A percentile compares a stretch with the other conserved stretches of the same genome.
Evolutionary conservation across 92 coral and sea anemone species (phyloP).

Genomic region (Anthopleura xanthogrammica): DNA sequence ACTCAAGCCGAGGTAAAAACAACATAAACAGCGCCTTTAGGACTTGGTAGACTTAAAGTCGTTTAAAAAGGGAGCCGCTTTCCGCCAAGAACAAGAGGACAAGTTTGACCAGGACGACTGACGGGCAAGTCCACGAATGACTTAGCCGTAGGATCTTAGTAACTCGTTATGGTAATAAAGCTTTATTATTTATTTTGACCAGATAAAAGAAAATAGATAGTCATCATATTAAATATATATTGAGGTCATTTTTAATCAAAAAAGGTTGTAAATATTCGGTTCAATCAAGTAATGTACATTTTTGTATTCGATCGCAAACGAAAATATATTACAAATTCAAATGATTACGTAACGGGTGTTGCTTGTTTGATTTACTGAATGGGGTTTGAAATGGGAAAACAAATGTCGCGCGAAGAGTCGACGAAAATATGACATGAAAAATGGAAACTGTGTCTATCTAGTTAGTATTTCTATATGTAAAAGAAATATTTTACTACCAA

Average conservation of each 20-base stretch:
- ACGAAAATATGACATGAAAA: no score
- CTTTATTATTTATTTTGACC: neutral
- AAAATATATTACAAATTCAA: neutral
- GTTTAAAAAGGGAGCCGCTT: neutral
- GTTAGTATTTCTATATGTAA: no score
- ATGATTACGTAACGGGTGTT: neutral
- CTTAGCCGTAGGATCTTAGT: neutral
- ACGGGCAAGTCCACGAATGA: neutral
- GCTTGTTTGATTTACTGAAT: no score
- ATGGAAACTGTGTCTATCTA: no score
- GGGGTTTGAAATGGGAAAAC: no score
- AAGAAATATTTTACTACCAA: no score
- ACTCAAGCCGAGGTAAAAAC: neutral
- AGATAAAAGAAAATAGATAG: neutral
- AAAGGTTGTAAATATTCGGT: slow-evolving; percentile 16
- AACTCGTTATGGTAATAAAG: neutral
- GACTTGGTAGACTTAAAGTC: neutral
- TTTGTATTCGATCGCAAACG: neutral
- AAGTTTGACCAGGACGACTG: neutral
- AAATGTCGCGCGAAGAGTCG: no score
- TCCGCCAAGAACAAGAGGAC: neutral
- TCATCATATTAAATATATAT: neutral
- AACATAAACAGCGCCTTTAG: neutral
- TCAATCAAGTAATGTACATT: neutral
- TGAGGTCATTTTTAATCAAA: neutral